Evolutionary conservation across 2,113 vertebrate species (phyloP).

Genomic region (Vidua chalybeata): DNA sequence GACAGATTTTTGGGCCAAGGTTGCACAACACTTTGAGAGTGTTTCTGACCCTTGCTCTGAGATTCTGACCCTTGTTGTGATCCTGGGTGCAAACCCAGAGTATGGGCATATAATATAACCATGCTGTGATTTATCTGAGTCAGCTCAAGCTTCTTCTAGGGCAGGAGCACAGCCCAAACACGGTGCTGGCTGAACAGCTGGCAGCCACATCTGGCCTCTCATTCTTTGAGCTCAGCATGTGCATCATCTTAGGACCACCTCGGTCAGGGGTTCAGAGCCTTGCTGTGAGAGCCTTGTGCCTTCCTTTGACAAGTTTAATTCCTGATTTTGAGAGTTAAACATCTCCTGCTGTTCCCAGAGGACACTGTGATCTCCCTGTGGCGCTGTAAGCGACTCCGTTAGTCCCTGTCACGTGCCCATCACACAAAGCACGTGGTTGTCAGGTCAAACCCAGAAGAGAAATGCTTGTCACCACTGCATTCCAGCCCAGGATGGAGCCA

Average conservation of each 20-base stretch:
- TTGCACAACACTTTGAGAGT: neutral
- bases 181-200: rapidly evolving
- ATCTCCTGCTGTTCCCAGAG: neutral
- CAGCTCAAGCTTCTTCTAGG: neutral
- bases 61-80: too few relatives aligned
- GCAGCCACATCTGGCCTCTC: neutral
- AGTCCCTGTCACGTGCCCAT: neutral
- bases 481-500: neutral
- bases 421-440: neutral
- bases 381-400: neutral
- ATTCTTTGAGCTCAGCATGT: neutral
- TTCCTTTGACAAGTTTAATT: neutral
- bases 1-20: neutral
- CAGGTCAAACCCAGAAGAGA: neutral
- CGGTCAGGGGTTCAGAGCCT: rapidly evolving
- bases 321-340: neutral
- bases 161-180: neutral
- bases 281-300: neutral
- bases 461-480: neutral
- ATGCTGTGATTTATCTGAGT: neutral
- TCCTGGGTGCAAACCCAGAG: neutral
- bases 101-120: rapidly evolving
- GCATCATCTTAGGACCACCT: too few relatives aligned
- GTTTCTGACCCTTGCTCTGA: neutral
- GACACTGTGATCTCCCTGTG: neutral